phyloP scores from a whole-genome alignment of 2,888 invertebrate species.

The Thelaira solivaga region DNA sequence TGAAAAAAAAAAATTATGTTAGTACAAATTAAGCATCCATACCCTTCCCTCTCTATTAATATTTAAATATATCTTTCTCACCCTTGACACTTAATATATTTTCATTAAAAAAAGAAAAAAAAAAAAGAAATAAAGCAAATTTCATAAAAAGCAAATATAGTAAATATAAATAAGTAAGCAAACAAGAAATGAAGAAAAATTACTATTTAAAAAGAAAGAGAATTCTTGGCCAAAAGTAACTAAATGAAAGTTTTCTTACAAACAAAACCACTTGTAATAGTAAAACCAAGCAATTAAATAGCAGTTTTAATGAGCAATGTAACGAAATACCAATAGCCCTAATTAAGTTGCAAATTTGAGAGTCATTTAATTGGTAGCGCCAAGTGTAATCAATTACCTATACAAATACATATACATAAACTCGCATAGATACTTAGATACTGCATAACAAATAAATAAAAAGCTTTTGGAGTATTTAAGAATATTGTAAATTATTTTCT shows the following conservation, averaged over 20 bases:
- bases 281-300: slow-evolving; percentile 8
- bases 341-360: slow-evolving; percentile 73
- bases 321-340: slow-evolving; percentile 70
- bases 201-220: not conserved
- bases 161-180: not conserved
- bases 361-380: slow-evolving; percentile 68
- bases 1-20: too few species aligned
- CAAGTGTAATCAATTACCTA: slow-evolving; percentile 53
- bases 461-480: not conserved
- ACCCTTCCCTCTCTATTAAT: too few species aligned
- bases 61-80: too few species aligned
- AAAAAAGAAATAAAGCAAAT: too few species aligned
- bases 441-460: not conserved
- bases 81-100: too few species aligned
- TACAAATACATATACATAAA: not conserved
- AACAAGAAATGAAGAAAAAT: not conserved
- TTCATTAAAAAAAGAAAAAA: too few species aligned
- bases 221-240: too few species aligned
- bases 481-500: not conserved
- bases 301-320: slow-evolving; percentile 9
- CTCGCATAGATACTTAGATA: not conserved
- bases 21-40: too few species aligned
- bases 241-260: not conserved
- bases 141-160: too few species aligned
- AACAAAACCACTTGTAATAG: not conserved